Evolutionary conservation across 2,113 vertebrate genomes (phyloP), one percentile per base, ranked within the genome.

Genomic region (Aythya baeri): DNA sequence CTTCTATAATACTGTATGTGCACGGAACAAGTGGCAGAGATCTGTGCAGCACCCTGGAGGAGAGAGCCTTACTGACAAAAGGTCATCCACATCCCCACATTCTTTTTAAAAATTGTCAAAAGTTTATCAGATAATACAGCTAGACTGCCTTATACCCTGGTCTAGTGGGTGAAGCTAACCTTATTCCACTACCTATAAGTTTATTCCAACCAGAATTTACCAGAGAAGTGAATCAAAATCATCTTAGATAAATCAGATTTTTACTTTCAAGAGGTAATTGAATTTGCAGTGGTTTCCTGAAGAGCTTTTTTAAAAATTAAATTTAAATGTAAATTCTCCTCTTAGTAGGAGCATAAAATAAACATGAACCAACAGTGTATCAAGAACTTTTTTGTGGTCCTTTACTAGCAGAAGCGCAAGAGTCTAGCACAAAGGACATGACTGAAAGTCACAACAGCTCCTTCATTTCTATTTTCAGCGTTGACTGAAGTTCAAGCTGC

Each of bases 391-490:
- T 91, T 88, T 77, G 25, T 82, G 85, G 65, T 89, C 31, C 75
- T 83, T 88, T 89, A 41, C 55, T 74, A 73, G 59, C 63, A 76
- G 18, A 80, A 54, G 36, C 4, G 13, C 36, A 61, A 44, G 54
- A 93, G 71, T 38, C 59, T 87, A 70, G 41, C 59, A 91, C 75
- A 89, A 57, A 93, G 75, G 54, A 72, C 6, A 3, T 41, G 62
- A 34, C 58, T 94, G 71, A 29, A 88, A 96, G 89, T 94, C 84
- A 80, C n/a, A 80, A 41, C 31, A 73, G 44, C 63, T 70, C 46
- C 88, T 92, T 91, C 49, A 83, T 94, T 96, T 93, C 68, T 59
- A 82, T 95, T 89, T 83, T 76, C 67, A 43, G 8, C 77, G 75
- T 76, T 86, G 67, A 76, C 75, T 85, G 75, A 89, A 89, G 89